These are phyloP conservation scores for Homarus americanus DNA, from an alignment of 1,140 invertebrate species.

Conservation along the genomic window DNA sequence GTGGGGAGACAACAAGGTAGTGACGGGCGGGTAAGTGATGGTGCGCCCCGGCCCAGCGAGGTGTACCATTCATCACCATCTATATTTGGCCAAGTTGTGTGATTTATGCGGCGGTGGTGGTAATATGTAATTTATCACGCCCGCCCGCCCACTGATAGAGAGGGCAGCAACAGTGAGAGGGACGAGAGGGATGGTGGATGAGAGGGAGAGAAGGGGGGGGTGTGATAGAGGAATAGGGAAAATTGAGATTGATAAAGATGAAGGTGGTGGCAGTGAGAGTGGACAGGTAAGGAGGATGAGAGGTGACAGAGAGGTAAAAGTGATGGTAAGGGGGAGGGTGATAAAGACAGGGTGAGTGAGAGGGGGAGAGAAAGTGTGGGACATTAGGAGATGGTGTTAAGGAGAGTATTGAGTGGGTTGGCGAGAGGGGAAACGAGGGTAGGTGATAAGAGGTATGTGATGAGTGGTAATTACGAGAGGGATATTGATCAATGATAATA, in stretches of 20 bases:
- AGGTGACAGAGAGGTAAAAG: neutral
- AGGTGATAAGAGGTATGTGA: too few relatives aligned
- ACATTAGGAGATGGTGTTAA: too few relatives aligned
- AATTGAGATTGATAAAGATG: neutral
- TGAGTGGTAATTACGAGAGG: too few relatives aligned
- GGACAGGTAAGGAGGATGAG: neutral
- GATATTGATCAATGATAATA: too few relatives aligned
- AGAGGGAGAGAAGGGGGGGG: neutral
- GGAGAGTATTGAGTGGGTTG: too few relatives aligned
- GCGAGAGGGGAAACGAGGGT: too few relatives aligned
- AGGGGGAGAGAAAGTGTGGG: neutral
- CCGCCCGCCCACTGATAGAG: constrained; percentile 4
- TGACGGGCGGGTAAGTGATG: constrained; percentile 18
- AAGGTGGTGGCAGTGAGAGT: neutral
- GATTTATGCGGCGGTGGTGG: constrained; percentile 24
- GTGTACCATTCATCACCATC: constrained; percentile 10
- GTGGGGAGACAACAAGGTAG: neutral
- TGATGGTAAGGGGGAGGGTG: neutral
- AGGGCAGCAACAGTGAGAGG: neutral
- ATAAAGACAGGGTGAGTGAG: neutral
- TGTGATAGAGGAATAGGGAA: neutral
- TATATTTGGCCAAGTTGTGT: constrained; percentile 18
- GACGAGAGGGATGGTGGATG: neutral
- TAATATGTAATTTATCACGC: constrained; percentile 35
- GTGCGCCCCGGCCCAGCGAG: neutral